Percentiles rank a stretch among this genome's conserved stretches.
phyloP scores from a whole-genome alignment of 1,140 invertebrate species.

The Drosophila pectinifera region DNA sequence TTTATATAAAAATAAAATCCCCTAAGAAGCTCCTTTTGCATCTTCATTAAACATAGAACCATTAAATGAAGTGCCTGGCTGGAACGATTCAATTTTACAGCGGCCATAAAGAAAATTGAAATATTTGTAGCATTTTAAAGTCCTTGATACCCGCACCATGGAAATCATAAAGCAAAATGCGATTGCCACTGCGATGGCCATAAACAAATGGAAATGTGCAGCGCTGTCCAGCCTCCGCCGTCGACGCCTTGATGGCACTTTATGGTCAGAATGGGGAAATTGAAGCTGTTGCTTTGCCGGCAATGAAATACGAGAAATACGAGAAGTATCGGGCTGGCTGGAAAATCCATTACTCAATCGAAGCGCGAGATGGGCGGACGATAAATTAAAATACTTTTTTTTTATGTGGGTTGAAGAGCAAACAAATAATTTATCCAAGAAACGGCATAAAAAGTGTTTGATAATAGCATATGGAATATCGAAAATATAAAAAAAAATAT shows the following conservation, averaged over 20 bases:
- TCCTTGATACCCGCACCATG: conserved; percentile 23
- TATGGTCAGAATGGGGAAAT: conserved; percentile 52
- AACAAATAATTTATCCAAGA: conserved; percentile 7
- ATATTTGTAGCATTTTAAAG: conserved; percentile 47
- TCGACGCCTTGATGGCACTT: conserved; percentile 47
- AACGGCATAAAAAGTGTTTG: conserved; percentile 18
- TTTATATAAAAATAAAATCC: not conserved
- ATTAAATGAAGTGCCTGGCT: not conserved
- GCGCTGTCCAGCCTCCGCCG: conserved; percentile 24
- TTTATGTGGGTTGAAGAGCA: conserved; percentile 12
- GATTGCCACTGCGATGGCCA: conserved; percentile 40
- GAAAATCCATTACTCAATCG: conserved; percentile 60
- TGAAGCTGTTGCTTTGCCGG: conserved; percentile 44
- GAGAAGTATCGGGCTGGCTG: conserved; percentile 32
- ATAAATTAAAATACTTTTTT: conserved; percentile 37
- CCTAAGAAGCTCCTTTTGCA: not conserved
- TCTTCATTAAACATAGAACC: conserved; percentile 3
- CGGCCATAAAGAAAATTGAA: conserved; percentile 57
- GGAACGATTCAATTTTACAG: conserved; percentile 26
- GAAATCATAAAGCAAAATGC: conserved; percentile 60
- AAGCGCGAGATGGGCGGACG: conserved; percentile 5
- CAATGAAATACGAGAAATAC: conserved; percentile 70
- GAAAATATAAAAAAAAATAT: too few species aligned
- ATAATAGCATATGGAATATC: conserved; percentile 12
- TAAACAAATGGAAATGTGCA: conserved; percentile 79